Percentiles rank a stretch among this genome's conserved stretches.
Conservation (phyloP, 2,888 invertebrate genomes). For the Diarsia brunnea region DNA sequence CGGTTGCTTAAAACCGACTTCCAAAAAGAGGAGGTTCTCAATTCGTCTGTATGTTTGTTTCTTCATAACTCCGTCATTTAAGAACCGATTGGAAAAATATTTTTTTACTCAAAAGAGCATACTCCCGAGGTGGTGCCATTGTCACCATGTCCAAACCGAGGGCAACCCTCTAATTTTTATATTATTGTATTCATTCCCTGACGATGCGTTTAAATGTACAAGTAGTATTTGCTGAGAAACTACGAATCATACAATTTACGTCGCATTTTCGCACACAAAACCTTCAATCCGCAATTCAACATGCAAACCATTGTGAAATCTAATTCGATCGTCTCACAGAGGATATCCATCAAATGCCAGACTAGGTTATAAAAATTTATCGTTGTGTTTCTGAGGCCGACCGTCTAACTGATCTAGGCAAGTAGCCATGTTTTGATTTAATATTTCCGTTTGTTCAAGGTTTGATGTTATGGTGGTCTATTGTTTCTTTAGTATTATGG, state of each 20-base stretch:
- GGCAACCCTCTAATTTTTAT: too few species aligned
- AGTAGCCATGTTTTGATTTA: neutral
- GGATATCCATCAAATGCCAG: slow-evolving; percentile 38
- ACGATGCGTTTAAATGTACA: neutral
- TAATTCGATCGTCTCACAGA: slow-evolving; percentile 27
- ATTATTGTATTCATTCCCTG: too few species aligned
- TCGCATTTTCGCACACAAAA: slow-evolving; percentile 14
- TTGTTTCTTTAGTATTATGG: slow-evolving; percentile 11
- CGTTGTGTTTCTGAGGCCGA: slow-evolving; percentile 22
- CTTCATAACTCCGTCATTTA: too few species aligned
- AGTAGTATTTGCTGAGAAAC: neutral
- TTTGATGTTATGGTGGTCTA: neutral
- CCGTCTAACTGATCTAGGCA: neutral
- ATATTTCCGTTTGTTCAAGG: slow-evolving; percentile 44
- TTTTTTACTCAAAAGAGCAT: too few species aligned
- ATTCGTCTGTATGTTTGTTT: too few species aligned
- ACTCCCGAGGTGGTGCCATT: too few species aligned
- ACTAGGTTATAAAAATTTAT: slow-evolving; percentile 42
- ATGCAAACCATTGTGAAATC: slow-evolving; percentile 27
- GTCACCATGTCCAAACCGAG: too few species aligned
- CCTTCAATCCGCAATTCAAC: slow-evolving; percentile 7
- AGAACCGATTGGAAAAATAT: too few species aligned
- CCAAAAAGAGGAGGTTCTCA: too few species aligned
- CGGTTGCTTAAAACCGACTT: too few species aligned
- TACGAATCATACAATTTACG: neutral